Evolutionary conservation across 2,797 vertebrate genomes (phyloP).

Genomic region (Leucoraja ocellata): DNA sequence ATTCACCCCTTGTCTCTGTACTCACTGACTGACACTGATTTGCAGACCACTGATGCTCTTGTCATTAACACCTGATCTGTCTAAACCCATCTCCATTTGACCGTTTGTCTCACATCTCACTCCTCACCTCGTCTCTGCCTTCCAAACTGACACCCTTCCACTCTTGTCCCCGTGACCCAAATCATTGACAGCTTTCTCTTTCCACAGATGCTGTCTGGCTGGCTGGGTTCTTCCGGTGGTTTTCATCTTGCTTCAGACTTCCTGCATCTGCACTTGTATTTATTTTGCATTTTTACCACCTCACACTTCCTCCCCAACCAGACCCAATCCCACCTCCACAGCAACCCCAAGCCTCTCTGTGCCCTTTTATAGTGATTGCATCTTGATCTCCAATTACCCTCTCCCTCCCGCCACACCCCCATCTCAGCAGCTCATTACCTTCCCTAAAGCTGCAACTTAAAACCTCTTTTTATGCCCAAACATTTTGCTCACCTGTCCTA

Average conservation of each 20-base stretch:
- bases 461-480: neutral
- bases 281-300: neutral
- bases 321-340: neutral
- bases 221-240: no score
- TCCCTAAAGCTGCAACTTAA: neutral
- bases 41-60: no score
- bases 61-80: no score
- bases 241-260: no score
- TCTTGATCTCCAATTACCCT: neutral
- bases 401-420: neutral
- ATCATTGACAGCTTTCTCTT: neutral
- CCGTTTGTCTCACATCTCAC: no score
- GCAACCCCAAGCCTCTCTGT: no score
- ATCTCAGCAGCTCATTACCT: neutral
- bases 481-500: neutral
- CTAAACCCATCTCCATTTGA: no score
- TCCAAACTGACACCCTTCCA: no score
- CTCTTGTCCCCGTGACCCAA: neutral
- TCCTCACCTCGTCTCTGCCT: no score
- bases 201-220: no score
- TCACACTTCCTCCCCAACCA: neutral
- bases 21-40: neutral
- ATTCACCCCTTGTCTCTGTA: neutral
- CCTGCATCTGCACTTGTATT: no score
- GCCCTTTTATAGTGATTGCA: neutral